Base-by-base conservation (phyloP, 2,888 invertebrate genomes). In the Melinopterus prodromus region DNA sequence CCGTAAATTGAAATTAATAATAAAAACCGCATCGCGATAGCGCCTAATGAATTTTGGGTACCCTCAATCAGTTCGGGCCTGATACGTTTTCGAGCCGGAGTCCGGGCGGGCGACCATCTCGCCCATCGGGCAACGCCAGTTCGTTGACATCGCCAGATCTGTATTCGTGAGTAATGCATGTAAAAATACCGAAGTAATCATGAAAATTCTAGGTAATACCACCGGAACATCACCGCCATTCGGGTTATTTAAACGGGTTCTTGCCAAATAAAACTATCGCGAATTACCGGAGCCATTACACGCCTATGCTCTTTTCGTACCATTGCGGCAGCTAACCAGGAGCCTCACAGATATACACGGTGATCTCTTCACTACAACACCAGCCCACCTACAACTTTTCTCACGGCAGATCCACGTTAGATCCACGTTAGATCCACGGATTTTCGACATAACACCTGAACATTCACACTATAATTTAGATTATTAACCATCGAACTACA, bases 141-240 rank as follows among this genome's bases (percentile, higher is more conserved):
- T 53, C 53, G 53, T 53, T 53, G 53, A 53, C 53, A 53, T 53
- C 53, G 53, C 9, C 53, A 12, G 53, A 53, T 53, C 53, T 53
- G 53, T 53, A 53, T 53, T 53, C 53, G 53, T 53, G 53, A 53
- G 53, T 53, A 53, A 53, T 53, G 53, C 53, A 53, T 53, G 53
- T 53, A 53, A 53, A 53, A 53, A 53, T 53, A 53, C 53, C 53
- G 53, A 53, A 53, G 53, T 53, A 53, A 9, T 53, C 53, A 53
- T 53, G 53, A 53, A 53, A 53, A 53, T 53, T 53, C 53, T 53
- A 53, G 53, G 53, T 53, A 53, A 53, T 53, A 53, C 53, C 53
- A 53, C 53, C 53, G 53, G 53, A 53, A 53, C 53, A 53, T 53
- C 53, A 53, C 9, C 53, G 5, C 53, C 53, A 53, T 53, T 53